phyloP scores from a whole-genome alignment of 2,797 vertebrate species.

The Pogoniulus pusillus region DNA sequence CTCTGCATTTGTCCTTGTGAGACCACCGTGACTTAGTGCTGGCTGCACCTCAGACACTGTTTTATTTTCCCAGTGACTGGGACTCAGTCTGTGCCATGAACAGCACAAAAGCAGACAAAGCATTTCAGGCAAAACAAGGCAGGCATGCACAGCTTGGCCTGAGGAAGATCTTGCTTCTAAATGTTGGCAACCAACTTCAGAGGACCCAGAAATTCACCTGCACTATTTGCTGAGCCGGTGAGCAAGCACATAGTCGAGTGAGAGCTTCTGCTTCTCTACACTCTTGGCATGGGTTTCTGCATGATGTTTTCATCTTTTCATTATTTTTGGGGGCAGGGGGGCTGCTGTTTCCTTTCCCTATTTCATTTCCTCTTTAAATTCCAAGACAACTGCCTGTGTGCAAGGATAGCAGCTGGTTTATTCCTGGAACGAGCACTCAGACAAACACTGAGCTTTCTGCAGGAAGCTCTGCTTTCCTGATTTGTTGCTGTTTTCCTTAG shows the following conservation, averaged over 20 bases:
- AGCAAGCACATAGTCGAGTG: background rate
- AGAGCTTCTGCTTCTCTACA: background rate
- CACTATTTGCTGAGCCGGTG: background rate
- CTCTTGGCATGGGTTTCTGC: background rate
- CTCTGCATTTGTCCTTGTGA: background rate
- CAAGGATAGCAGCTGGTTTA: conserved; percentile 46
- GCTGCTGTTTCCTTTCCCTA: conserved; percentile 11
- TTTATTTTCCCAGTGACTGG: background rate
- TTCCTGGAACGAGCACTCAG: conserved; percentile 42
- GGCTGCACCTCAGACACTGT: background rate
- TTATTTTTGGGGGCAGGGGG: background rate
- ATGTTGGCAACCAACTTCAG: background rate
- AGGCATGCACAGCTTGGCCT: background rate
- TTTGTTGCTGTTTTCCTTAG: conserved; percentile 45
- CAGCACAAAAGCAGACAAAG: background rate
- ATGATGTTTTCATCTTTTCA: background rate
- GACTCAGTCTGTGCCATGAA: background rate
- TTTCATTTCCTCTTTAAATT: conserved; percentile 56
- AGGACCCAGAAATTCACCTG: background rate
- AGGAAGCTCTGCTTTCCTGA: conserved; percentile 43
- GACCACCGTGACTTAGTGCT: background rate
- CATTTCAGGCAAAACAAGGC: background rate
- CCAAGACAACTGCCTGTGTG: conserved; percentile 9
- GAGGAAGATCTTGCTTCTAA: background rate
- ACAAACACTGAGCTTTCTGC: conserved; percentile 28